Evolutionary conservation across 2,113 vertebrate species (phyloP).

Genomic region (Catharus fuscescens): DNA sequence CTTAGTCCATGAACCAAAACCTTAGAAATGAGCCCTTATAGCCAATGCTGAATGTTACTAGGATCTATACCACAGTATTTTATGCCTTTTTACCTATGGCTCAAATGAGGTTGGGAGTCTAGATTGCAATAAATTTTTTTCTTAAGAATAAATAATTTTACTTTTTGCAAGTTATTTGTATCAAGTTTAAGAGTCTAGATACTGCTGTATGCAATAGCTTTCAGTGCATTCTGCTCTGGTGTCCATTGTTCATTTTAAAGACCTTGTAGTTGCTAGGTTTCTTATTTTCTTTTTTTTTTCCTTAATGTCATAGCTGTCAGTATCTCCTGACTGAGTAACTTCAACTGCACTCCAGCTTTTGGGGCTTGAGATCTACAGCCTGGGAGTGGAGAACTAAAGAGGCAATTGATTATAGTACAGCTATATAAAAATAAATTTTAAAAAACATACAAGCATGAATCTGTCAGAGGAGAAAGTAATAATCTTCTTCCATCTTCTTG

Average conservation of each 20-base stretch:
- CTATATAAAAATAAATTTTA: neutral
- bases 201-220: neutral
- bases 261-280: neutral
- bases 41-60: neutral
- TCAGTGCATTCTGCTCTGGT: neutral
- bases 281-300: neutral
- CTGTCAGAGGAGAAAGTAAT: constrained; percentile 41
- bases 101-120: neutral
- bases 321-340: neutral
- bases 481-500: constrained; percentile 23
- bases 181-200: neutral
- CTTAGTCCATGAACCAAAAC: neutral
- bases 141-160: neutral
- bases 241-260: neutral
- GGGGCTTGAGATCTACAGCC: neutral
- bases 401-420: neutral
- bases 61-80: neutral
- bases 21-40: neutral
- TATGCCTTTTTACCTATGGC: neutral
- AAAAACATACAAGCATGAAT: neutral
- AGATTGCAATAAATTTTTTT: neutral
- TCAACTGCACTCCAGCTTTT: neutral
- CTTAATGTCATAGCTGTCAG: neutral
- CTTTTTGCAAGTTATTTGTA: neutral
- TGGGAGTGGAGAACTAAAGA: neutral